A percentile compares a stretch with the other conserved stretches of the same genome.
phyloP scores from a whole-genome alignment of 2,888 invertebrate genomes.

The Drosophila greeni region DNA sequence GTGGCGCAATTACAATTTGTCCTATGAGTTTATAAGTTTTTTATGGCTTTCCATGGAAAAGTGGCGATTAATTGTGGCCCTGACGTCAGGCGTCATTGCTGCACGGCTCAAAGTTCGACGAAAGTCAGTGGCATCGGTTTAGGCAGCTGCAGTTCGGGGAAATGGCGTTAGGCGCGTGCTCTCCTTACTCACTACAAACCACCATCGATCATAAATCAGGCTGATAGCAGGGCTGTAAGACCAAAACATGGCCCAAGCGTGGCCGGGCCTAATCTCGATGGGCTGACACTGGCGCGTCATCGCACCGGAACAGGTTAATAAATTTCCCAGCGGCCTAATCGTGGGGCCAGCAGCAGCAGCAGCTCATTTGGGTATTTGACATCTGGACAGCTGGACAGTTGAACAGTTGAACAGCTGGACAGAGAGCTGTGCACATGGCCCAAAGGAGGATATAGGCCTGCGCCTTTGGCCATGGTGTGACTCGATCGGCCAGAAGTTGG shows the following conservation, averaged over 20 bases:
- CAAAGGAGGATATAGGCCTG: slow-evolving; percentile 10
- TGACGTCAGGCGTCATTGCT: slow-evolving; percentile 33
- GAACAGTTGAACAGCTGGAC: not conserved
- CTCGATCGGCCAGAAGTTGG: slow-evolving; percentile 52
- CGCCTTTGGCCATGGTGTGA: slow-evolving; percentile 18
- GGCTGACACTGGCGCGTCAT: slow-evolving; percentile 42
- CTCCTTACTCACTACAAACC: slow-evolving; percentile 28
- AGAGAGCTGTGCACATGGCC: slow-evolving; percentile 20
- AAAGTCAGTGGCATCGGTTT: slow-evolving; percentile 13
- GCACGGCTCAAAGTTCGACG: slow-evolving; percentile 6
- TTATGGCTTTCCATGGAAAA: slow-evolving; percentile 35
- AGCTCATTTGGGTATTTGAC: slow-evolving; percentile 38
- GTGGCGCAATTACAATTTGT: slow-evolving; percentile 32
- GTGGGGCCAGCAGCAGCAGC: slow-evolving; percentile 5
- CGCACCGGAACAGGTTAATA: slow-evolving; percentile 72
- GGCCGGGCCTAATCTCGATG: slow-evolving; percentile 49
- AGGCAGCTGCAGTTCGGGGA: slow-evolving; percentile 13
- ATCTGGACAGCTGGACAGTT: slow-evolving; percentile 16
- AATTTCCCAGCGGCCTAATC: slow-evolving; percentile 63
- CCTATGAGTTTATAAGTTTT: slow-evolving; percentile 23
- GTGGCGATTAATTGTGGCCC: slow-evolving; percentile 15
- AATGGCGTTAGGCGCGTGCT: slow-evolving; percentile 15
- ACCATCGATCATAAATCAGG: slow-evolving; percentile 71
- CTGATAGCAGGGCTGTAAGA: slow-evolving; percentile 31
- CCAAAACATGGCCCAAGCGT: slow-evolving; percentile 38